Base-by-base conservation (phyloP, 2,797 vertebrate species). In the Alca torda region DNA sequence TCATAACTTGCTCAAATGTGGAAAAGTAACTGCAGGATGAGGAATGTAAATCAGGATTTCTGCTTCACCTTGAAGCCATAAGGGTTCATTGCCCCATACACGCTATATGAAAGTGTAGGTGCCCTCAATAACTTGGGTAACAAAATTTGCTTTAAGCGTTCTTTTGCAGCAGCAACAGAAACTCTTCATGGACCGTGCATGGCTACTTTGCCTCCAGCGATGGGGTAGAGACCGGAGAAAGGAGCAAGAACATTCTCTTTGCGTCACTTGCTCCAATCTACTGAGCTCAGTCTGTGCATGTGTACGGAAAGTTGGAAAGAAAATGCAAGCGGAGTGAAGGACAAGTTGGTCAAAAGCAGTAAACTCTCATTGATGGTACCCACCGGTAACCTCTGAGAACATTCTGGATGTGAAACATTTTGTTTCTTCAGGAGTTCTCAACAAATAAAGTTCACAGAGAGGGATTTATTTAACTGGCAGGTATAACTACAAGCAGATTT, bases 1-100 rank as follows among this genome's bases (percentile, higher is more conserved):
- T 61, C 70, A 90, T 37, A 81, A 75, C 50, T 93, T 91, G n/a
- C 16, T 94, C 46, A 80, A 75, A 93, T 81, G 21, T 68, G 46
- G 43, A 63, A 91, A 94, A 89, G 67, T 35, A 84, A 10, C 28
- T 76, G 48, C 23, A 70, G 4, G 0, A 50, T 70, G 41, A 85
- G 60, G 23, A 94, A 82, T 56, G 31, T 31, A 81, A 81, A 65
- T 70, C 51, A 84, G 15, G 11, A 63, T 76, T 90, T 70, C 43
- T 73, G 12, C 16, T 79, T 93, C 28, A 45, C 33, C 6, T 2
- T 82, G 37, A 65, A 82, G 33, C 20, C 39, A 13, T 23, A 37
- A 56, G 24, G 18, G 28, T 75, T 81, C 60, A 28, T 33, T 76
- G 35, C 19, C 37, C 37, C 16, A 18, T 41, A 57, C 24, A 43